Percentiles rank a stretch among this genome's conserved stretches.
Conservation (phyloP, 2,797 vertebrate genomes). For the Leptoclinus maculatus region DNA sequence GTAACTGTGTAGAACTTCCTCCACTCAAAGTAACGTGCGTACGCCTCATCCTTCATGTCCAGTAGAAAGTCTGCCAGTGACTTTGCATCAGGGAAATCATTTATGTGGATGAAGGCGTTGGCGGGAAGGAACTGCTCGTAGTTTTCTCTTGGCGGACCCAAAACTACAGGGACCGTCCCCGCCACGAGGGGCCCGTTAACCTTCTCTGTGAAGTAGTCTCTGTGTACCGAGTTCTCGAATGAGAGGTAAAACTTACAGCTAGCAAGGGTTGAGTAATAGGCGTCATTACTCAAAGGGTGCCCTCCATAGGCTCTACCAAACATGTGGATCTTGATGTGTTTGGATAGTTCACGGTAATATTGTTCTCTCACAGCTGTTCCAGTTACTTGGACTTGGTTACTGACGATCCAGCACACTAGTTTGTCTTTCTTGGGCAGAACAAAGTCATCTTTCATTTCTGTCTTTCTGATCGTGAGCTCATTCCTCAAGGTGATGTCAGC, state of each 20-base stretch:
- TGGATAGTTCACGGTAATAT: conserved; percentile 87
- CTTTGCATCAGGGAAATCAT: conserved; percentile 89
- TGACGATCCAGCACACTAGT: conserved; percentile 92
- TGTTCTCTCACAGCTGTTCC: conserved; percentile 34
- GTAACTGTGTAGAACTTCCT: conserved; percentile 84
- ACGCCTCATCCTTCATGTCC: conserved; percentile 85
- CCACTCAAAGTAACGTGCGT: conserved; percentile 89
- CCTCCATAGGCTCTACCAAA: conserved; percentile 84
- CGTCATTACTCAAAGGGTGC: conserved; percentile 80
- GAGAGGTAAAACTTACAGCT: conserved; percentile 92
- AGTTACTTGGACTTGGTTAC: conserved; percentile 80
- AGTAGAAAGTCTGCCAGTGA: conserved; percentile 88
- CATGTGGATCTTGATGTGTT: conserved; percentile 86
- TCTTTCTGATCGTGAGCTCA: conserved; percentile 80
- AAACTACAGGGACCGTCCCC: conserved; percentile 89
- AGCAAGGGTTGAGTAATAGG: conserved; percentile 88
- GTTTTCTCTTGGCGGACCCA: conserved; percentile 90
- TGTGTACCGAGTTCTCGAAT: conserved; percentile 92
- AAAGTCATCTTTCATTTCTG: conserved; percentile 78
- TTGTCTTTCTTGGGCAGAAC: conserved; percentile 88
- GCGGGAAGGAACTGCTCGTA: conserved; percentile 90
- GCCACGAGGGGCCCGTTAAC: conserved; percentile 89
- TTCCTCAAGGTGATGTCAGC: conserved; percentile 90
- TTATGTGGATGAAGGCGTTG: conserved; percentile 90
- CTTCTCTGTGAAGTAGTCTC: conserved; percentile 93